Percentiles rank a stretch among this genome's conserved stretches.
Evolutionary conservation across 1,140 invertebrate genomes (phyloP).

Genomic region (Laupala kohalensis): DNA sequence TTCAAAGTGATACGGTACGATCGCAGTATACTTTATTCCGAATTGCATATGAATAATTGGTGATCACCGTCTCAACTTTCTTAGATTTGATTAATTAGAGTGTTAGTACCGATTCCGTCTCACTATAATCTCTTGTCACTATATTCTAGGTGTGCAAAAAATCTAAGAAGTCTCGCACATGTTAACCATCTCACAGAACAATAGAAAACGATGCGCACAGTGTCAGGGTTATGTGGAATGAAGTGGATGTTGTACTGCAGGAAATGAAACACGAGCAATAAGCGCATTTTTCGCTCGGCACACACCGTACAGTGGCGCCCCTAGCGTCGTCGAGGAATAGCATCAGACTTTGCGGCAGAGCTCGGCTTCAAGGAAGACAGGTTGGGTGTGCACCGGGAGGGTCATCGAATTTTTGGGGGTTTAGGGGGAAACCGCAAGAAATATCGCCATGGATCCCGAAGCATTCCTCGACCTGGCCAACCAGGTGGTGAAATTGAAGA

Average conservation of each 20-base stretch:
- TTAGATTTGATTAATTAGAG: too few relatives aligned
- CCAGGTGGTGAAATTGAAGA: conserved; percentile 96
- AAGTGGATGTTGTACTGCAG: background rate
- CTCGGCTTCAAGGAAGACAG: background rate
- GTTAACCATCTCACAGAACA: too few relatives aligned
- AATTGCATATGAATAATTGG: too few relatives aligned
- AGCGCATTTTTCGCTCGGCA: background rate
- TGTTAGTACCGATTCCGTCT: too few relatives aligned
- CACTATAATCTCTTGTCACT: too few relatives aligned
- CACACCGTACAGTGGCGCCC: background rate
- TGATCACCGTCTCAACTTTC: too few relatives aligned
- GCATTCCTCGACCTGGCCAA: conserved; percentile 94
- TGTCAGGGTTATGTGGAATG: background rate
- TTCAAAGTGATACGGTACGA: too few relatives aligned
- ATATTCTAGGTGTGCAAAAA: too few relatives aligned
- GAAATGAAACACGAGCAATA: too few relatives aligned
- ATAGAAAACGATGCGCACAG: too few relatives aligned
- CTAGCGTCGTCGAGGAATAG: background rate
- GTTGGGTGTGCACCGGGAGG: background rate
- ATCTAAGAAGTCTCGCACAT: too few relatives aligned
- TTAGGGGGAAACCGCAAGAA: background rate
- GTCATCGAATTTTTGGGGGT: background rate
- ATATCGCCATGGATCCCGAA: conserved; percentile 77
- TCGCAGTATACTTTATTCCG: too few relatives aligned
- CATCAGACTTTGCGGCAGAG: conserved; percentile 5